Percentiles rank a stretch among this genome's conserved stretches.
Conservation (phyloP, 1,140 invertebrate species). For the Scaptomyza montana region DNA sequence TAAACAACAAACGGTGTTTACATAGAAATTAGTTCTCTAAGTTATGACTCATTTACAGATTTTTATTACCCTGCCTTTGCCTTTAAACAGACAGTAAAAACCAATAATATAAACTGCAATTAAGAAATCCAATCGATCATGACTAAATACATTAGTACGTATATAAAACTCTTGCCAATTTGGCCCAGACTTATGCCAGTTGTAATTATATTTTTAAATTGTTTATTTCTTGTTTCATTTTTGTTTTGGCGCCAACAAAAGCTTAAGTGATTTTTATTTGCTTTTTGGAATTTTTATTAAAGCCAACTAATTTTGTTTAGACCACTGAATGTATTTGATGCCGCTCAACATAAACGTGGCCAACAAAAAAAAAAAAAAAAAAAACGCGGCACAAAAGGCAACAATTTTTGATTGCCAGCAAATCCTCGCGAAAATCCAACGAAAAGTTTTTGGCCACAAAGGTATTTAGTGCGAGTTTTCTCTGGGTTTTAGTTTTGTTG, state of each 20-base stretch:
- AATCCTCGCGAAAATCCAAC: constrained; percentile 50
- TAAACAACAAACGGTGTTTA: neutral
- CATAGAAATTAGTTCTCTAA: neutral
- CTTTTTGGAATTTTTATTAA: constrained; percentile 5
- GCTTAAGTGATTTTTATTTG: constrained; percentile 34
- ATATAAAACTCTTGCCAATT: constrained; percentile 5
- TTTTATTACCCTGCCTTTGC: constrained; percentile 2
- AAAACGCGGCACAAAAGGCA: constrained; percentile 23
- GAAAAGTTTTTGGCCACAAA: constrained; percentile 50
- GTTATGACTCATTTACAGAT: constrained; percentile 23
- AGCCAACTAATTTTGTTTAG: constrained; percentile 37
- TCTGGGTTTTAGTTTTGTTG: constrained; percentile 35
- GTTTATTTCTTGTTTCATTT: constrained; percentile 47
- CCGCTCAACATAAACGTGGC: constrained; percentile 20
- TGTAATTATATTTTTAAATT: constrained; percentile 57
- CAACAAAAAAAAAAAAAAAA: too few relatives aligned
- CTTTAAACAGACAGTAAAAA: constrained; percentile 19
- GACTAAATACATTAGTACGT: neutral
- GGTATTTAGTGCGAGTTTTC: constrained; percentile 29
- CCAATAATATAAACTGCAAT: constrained; percentile 11
- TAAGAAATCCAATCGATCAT: constrained; percentile 10
- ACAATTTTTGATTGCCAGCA: constrained; percentile 33
- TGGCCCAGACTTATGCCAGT: constrained; percentile 22
- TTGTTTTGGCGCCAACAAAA: neutral
- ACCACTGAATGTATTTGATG: constrained; percentile 34